Base-by-base conservation (phyloP, 2,113 vertebrate genomes). In the Calyptomena viridis region DNA sequence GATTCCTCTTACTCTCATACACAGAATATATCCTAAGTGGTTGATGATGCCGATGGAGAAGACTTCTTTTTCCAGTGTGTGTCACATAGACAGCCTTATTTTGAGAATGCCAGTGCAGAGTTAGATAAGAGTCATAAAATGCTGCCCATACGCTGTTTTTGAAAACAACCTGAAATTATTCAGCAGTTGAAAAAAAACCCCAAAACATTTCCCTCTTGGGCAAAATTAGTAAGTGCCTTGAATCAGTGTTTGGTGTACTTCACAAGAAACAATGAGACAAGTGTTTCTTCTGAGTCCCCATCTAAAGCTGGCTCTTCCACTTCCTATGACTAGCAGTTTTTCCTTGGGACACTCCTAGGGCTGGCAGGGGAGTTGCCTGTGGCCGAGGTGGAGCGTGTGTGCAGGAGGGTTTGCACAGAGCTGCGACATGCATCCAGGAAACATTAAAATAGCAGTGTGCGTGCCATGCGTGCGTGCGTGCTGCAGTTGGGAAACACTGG, bases 371-470 rank as follows among this genome's bases (percentile, higher is more conserved):
- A 89, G 39, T 37, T 5, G 25, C 44, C 49, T 14, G 35, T 10
- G 8, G 77, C 71, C 1, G 14, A 82, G 76, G 76, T 27, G 58
- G 83, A 80, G 67, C 3, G 18, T 2, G 62, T 56, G 78, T 76
- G 74, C 14, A 4, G 56, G 73, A 75, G 35, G 40, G 52, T 35
- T 84, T 3, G 28, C 75, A 60, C 87, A 37, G 77, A 71, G 62
- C 77, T 52, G 71, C 31, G 6, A 49, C 12, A 11, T 47, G 83
- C 76, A 84, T 81, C 56, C 93, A 91, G 94, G 89, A 93, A 87
- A 87, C 90, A 64, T 75, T 74, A 75, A 93, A 90, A 75, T 19
- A 94, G 76, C 69, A 13, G 14, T 3, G 53, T 53, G 74, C 4
- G 10, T 31, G 84, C 55, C 2, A 8, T 66, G 60, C 20, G 19